Evolutionary conservation across 2,113 vertebrate species (phyloP).

Genomic region (Rhizomys pruinosus): DNA sequence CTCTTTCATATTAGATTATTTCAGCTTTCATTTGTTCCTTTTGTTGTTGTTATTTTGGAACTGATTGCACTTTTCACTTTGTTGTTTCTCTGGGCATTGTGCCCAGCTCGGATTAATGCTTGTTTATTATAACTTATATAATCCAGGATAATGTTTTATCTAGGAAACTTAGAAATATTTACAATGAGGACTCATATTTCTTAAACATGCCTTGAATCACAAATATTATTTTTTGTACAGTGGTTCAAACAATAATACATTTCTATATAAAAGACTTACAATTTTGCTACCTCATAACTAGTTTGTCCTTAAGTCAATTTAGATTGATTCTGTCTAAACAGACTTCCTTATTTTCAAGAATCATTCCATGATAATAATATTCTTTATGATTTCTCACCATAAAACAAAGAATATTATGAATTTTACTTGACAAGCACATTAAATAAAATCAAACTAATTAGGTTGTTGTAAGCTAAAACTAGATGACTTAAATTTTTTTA

Average conservation of each 20-base stretch:
- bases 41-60: background rate
- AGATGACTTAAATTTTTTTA: background rate
- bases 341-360: background rate
- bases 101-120: conserved; percentile 74
- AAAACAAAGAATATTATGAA: conserved; percentile 11
- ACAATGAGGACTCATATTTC: conserved; percentile 67
- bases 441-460: background rate
- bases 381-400: background rate
- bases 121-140: conserved; percentile 76
- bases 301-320: conserved; percentile 52
- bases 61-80: conserved; percentile 61
- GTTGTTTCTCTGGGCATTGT: conserved; percentile 67
- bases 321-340: background rate
- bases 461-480: background rate
- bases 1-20: conserved; percentile 21
- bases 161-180: conserved; percentile 55
- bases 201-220: conserved; percentile 40
- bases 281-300: background rate
- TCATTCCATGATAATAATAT: background rate
- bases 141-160: conserved; percentile 35
- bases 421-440: background rate
- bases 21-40: background rate
- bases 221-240: conserved; percentile 33
- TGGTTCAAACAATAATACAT: conserved; percentile 26
- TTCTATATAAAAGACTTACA: background rate